Conservation (phyloP, 2,888 invertebrate species). For the Bugulina stolonifera region DNA sequence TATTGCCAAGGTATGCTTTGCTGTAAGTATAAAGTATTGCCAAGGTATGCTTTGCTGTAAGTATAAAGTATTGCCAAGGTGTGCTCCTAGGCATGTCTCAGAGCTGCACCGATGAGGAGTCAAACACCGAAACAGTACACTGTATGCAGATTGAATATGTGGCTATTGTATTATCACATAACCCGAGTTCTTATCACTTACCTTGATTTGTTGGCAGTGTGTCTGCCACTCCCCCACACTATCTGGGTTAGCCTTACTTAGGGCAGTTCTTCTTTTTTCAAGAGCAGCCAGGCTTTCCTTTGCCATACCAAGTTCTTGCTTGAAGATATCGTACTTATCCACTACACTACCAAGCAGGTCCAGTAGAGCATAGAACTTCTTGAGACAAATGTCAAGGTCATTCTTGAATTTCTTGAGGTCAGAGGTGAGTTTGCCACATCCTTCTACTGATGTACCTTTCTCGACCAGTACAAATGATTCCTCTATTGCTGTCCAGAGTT, state of each 20-base stretch:
- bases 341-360: background rate
- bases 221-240: slow-evolving; percentile 8
- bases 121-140: background rate
- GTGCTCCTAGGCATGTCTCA: too few species aligned
- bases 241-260: background rate
- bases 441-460: slow-evolving; percentile 1
- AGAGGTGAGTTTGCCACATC: slow-evolving; percentile 2
- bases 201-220: slow-evolving; percentile 11
- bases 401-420: slow-evolving; percentile 15
- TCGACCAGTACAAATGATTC: slow-evolving; percentile 9
- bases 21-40: too few species aligned
- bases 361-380: background rate
- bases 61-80: too few species aligned
- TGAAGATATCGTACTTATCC: slow-evolving; percentile 1
- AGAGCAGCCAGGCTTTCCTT: background rate
- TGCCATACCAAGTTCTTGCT: background rate
- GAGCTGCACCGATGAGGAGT: too few species aligned
- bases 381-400: slow-evolving; percentile 14
- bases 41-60: too few species aligned
- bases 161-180: background rate
- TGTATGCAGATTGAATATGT: too few species aligned
- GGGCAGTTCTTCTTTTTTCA: background rate
- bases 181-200: too few species aligned
- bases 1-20: too few species aligned
- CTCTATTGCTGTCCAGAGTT: slow-evolving; percentile 13